These are phyloP conservation scores for Harpagifer antarcticus DNA, from an alignment of 2,797 vertebrate genomes.

Conservation along the genomic window DNA sequence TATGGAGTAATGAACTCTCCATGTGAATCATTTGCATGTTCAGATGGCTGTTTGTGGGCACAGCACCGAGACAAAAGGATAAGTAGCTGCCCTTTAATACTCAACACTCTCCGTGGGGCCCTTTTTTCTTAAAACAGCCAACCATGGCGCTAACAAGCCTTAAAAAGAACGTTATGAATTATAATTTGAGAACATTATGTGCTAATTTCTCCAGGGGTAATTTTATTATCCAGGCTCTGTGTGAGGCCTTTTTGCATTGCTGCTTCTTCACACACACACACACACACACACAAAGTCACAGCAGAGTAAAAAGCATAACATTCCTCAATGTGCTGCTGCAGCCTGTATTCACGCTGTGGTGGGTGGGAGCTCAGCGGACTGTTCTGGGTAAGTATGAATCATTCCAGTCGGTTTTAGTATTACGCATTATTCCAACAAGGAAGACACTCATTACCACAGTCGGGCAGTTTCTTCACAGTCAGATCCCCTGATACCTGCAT, in stretches of 20 bases:
- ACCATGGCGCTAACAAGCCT: slow-evolving; percentile 64
- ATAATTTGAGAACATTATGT: slow-evolving; percentile 71
- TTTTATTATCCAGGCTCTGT: slow-evolving; percentile 30
- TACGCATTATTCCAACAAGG: slow-evolving; percentile 56
- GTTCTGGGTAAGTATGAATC: slow-evolving; percentile 51
- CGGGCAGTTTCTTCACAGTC: slow-evolving; percentile 43
- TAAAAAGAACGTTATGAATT: slow-evolving; percentile 76
- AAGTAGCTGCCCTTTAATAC: slow-evolving; percentile 22
- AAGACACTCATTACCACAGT: slow-evolving; percentile 62
- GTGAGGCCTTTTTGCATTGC: slow-evolving; percentile 52
- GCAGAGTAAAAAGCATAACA: slow-evolving; percentile 42
- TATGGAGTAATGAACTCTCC: neutral
- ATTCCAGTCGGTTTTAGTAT: slow-evolving; percentile 63
- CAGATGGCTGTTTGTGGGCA: neutral
- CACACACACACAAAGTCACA: slow-evolving; percentile 31
- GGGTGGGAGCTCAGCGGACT: slow-evolving; percentile 53
- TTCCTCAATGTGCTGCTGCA: slow-evolving; percentile 54
- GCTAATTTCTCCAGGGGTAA: slow-evolving; percentile 73
- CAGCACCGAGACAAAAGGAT: neutral
- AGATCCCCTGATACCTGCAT: slow-evolving; percentile 42
- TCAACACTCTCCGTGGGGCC: slow-evolving; percentile 29
- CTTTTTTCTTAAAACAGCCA: slow-evolving; percentile 45
- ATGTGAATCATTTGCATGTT: neutral
- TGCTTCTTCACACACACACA: neutral
- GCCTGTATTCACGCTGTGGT: slow-evolving; percentile 57